Evolutionary conservation across 2,888 invertebrate species (phyloP).

Genomic region (Erynnis tages): DNA sequence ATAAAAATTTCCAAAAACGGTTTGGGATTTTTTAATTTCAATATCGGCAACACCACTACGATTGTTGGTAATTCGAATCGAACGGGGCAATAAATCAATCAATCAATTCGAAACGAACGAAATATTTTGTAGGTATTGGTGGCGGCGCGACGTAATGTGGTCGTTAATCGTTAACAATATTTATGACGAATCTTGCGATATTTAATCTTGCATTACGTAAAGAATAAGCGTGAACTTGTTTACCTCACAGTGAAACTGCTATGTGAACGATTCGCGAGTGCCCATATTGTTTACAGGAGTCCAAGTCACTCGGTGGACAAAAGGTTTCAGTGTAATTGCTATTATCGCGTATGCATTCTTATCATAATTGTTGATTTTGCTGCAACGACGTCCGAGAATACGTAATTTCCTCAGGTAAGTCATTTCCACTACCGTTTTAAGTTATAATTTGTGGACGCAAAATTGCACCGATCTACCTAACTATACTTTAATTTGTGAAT

Average conservation of each 20-base stretch:
- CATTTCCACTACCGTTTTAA: conserved; percentile 14
- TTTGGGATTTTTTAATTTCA: no score
- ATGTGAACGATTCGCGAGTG: conserved; percentile 45
- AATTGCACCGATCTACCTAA: neutral
- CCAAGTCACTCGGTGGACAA: conserved; percentile 39
- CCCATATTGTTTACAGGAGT: conserved; percentile 51
- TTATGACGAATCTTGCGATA: conserved; percentile 9
- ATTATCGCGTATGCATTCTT: conserved; percentile 48
- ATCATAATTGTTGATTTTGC: conserved; percentile 57
- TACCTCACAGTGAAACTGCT: neutral
- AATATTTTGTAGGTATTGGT: conserved; percentile 46
- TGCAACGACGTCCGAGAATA: conserved; percentile 46
- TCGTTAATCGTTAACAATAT: conserved; percentile 20
- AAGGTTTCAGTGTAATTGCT: conserved; percentile 51
- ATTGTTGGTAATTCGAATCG: neutral
- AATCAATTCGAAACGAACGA: conserved; percentile 52
- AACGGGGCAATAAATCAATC: conserved; percentile 33
- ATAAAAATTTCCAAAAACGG: no score
- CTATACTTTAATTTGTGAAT: no score
- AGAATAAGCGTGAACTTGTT: neutral
- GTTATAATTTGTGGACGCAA: conserved; percentile 2
- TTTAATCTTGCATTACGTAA: conserved; percentile 18
- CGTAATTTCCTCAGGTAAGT: conserved; percentile 56
- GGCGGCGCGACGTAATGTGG: conserved; percentile 35
- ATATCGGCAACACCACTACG: no score